These are phyloP conservation scores for Ceratina japonica DNA, from an alignment of 1,140 invertebrate genomes.

Conservation along the genomic window DNA sequence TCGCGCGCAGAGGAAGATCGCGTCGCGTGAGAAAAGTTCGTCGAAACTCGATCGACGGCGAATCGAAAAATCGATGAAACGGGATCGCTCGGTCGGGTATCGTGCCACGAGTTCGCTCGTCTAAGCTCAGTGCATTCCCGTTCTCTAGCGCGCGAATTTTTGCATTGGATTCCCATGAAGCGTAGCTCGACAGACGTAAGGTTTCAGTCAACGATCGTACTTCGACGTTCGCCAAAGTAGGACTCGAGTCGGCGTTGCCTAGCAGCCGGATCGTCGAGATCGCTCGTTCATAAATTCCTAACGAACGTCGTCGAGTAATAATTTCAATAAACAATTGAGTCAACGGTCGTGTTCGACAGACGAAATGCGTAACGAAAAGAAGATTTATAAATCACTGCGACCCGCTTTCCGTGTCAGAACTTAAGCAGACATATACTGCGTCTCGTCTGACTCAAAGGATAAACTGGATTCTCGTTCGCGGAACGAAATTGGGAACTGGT, in stretches of 20 bases:
- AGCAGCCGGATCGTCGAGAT: not conserved
- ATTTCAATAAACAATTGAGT: no score
- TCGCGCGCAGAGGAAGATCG: not conserved
- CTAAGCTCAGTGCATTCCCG: constrained; percentile 18
- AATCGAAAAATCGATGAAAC: constrained; percentile 34
- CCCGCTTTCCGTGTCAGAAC: not conserved
- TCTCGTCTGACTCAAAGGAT: not conserved
- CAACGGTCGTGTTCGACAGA: not conserved
- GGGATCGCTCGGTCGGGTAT: constrained; percentile 21
- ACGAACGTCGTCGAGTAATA: no score
- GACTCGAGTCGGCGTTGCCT: not conserved
- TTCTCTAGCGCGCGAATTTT: constrained; percentile 10
- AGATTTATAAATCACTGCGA: not conserved
- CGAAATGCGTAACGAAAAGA: not conserved
- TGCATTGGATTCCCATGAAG: not conserved
- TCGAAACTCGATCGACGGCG: constrained; percentile 11
- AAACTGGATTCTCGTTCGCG: no score
- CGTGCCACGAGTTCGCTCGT: constrained; percentile 10
- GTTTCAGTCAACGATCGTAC: not conserved
- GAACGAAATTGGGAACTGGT: not conserved
- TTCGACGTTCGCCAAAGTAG: not conserved
- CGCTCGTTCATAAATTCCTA: no score
- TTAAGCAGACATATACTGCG: not conserved
- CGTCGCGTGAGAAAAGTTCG: constrained; percentile 36
- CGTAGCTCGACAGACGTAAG: not conserved